Conservation (phyloP, 2,797 vertebrate species). For the Calcarius lapponicus region DNA sequence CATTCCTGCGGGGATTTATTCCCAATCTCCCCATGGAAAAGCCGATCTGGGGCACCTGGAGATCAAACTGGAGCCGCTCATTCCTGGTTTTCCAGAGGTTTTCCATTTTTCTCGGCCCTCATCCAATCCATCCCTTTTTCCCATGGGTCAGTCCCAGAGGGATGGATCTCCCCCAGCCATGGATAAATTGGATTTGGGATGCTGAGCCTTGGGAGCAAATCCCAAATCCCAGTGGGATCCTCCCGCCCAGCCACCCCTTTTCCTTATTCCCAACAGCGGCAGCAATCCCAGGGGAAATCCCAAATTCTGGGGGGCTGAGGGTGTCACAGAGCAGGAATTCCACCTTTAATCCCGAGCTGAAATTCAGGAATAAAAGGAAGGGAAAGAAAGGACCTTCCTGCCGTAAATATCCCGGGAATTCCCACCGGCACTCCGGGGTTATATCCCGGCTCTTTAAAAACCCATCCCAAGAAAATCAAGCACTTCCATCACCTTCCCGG, state of each 20-base stretch:
- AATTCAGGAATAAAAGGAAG: not conserved
- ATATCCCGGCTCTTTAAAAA: constrained; percentile 57
- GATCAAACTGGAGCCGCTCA: rapidly evolving
- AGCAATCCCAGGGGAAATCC: not conserved
- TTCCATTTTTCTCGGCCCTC: not conserved
- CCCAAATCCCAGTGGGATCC: rapidly evolving
- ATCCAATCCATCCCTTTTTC: not conserved
- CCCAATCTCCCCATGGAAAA: not conserved
- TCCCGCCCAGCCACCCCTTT: rapidly evolving
- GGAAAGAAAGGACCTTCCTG: not conserved
- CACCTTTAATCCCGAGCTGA: rapidly evolving
- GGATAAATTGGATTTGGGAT: not conserved
- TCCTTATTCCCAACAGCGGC: rapidly evolving
- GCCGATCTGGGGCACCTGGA: not conserved
- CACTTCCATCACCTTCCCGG: not conserved
- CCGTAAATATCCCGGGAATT: constrained; percentile 49
- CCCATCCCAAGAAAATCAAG: not conserved
- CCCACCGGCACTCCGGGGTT: not conserved
- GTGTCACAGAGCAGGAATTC: not conserved
- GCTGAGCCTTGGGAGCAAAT: not conserved
- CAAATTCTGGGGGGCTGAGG: not conserved
- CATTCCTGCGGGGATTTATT: not conserved
- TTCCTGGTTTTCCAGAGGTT: not conserved
- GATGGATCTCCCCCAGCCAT: rapidly evolving
- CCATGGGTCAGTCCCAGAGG: not conserved